These are phyloP conservation scores for Cochlearius cochlearius DNA, from an alignment of 2,113 vertebrate genomes.

Conservation along the genomic window DNA sequence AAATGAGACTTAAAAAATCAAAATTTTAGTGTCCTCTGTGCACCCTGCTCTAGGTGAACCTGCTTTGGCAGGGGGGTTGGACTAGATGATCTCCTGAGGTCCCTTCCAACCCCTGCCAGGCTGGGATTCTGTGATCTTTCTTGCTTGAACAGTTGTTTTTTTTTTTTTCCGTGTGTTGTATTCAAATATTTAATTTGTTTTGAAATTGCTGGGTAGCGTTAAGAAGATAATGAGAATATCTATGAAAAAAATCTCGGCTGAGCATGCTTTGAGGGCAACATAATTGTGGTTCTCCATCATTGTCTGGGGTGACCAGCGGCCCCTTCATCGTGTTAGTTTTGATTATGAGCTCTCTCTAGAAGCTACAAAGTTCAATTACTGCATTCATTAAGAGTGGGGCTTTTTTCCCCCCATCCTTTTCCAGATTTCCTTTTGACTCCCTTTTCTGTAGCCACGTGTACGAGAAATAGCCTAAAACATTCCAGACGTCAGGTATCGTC, in stretches of 20 bases:
- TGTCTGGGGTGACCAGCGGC: not conserved
- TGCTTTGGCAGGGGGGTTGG: no score
- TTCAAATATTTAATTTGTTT: not conserved
- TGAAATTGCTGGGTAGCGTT: not conserved
- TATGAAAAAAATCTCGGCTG: not conserved
- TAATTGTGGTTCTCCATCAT: not conserved
- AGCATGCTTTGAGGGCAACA: not conserved
- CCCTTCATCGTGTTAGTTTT: not conserved
- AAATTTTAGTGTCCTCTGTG: not conserved
- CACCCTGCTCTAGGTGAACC: no score
- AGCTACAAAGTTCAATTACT: not conserved
- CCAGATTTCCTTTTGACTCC: not conserved
- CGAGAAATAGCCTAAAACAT: not conserved
- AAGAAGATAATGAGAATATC: not conserved
- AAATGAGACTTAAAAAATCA: not conserved
- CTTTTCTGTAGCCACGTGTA: not conserved
- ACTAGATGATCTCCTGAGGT: no score
- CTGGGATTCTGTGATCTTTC: not conserved
- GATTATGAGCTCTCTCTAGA: not conserved
- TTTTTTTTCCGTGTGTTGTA: no score
- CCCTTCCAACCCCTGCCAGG: no score
- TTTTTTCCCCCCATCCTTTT: rapidly evolving
- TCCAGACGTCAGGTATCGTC: not conserved
- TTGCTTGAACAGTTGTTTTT: not conserved
- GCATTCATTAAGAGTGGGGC: not conserved